Percentiles rank a stretch among this genome's conserved stretches.
Conservation (phyloP, 2,888 invertebrate genomes). For the Zaprionus lineosus region DNA sequence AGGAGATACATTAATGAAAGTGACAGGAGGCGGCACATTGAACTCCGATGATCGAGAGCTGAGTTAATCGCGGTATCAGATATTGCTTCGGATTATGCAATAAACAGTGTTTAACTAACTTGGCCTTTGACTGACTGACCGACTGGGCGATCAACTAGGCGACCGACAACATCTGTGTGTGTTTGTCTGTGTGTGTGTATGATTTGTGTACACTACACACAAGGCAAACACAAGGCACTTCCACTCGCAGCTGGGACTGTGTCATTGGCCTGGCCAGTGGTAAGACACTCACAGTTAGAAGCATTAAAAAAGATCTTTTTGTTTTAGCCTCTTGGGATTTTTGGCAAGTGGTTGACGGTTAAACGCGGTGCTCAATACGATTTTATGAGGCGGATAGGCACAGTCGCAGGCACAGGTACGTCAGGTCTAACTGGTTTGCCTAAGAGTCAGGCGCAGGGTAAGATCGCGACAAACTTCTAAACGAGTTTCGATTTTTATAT, state of each 20-base stretch:
- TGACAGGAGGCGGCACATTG: conserved; percentile 45
- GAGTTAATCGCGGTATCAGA: background rate
- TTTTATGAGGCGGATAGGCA: conserved; percentile 42
- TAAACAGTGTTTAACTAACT: conserved; percentile 29
- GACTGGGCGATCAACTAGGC: no score
- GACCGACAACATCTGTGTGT: background rate
- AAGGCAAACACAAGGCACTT: conserved; percentile 34
- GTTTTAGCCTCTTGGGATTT: conserved; percentile 7
- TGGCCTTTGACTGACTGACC: conserved; percentile 57
- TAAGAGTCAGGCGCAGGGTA: conserved; percentile 36
- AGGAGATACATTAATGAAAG: conserved; percentile 40
- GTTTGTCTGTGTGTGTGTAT: background rate
- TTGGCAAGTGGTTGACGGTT: conserved; percentile 57
- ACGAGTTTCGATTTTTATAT: conserved; percentile 51
- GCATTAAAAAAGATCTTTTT: conserved; percentile 55
- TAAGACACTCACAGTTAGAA: conserved; percentile 68
- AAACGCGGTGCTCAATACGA: conserved; percentile 39
- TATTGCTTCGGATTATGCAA: conserved; percentile 40
- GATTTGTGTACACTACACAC: background rate
- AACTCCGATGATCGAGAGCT: conserved; percentile 28
- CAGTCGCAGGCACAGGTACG: conserved; percentile 28
- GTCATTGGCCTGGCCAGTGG: conserved; percentile 55
- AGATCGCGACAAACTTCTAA: conserved; percentile 47
- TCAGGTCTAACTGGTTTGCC: conserved; percentile 71
- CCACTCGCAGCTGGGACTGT: conserved; percentile 51